Conservation (phyloP, 1,140 invertebrate species). For the Drosophila triauraria region DNA sequence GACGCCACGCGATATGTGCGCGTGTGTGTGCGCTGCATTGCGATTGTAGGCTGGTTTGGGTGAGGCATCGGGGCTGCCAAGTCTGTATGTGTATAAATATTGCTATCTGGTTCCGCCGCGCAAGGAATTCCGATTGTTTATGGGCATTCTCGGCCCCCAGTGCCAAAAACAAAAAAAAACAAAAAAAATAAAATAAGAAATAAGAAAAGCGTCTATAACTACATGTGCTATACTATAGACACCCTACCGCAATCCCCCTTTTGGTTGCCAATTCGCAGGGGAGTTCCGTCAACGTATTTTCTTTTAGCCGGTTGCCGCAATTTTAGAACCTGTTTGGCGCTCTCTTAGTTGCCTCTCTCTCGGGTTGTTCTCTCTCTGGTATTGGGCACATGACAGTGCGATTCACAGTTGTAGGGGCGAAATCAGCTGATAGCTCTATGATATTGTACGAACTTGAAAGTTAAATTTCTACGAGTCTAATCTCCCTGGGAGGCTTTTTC, state of each 20-base stretch:
- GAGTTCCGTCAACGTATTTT: slow-evolving; percentile 17
- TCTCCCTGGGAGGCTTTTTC: background rate
- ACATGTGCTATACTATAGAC: background rate
- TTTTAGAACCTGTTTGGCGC: slow-evolving; percentile 41
- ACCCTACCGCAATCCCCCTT: background rate
- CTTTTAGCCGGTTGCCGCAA: slow-evolving; percentile 18
- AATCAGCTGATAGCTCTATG: slow-evolving; percentile 5
- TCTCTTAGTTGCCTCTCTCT: slow-evolving; percentile 2
- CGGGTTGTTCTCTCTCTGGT: slow-evolving; percentile 5
- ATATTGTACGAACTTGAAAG: background rate
- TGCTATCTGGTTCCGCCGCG: slow-evolving; percentile 24
- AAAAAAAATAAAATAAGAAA: background rate
- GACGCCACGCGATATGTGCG: slow-evolving; percentile 70
- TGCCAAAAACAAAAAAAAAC: slow-evolving; percentile 1
- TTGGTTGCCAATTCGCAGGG: background rate
- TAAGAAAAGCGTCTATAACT: slow-evolving; percentile 1
- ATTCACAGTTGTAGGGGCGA: slow-evolving; percentile 9
- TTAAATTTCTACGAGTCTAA: too few relatives aligned
- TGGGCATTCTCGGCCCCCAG: slow-evolving; percentile 33
- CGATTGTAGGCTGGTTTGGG: slow-evolving; percentile 30
- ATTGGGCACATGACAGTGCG: slow-evolving; percentile 25
- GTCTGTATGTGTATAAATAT: slow-evolving; percentile 14
- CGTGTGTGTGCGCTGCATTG: slow-evolving; percentile 33
- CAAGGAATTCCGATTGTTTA: slow-evolving; percentile 45
- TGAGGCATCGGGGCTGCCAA: slow-evolving; percentile 14